Base-by-base conservation (phyloP, 2,113 vertebrate genomes). In the Nansenia antarctica region DNA sequence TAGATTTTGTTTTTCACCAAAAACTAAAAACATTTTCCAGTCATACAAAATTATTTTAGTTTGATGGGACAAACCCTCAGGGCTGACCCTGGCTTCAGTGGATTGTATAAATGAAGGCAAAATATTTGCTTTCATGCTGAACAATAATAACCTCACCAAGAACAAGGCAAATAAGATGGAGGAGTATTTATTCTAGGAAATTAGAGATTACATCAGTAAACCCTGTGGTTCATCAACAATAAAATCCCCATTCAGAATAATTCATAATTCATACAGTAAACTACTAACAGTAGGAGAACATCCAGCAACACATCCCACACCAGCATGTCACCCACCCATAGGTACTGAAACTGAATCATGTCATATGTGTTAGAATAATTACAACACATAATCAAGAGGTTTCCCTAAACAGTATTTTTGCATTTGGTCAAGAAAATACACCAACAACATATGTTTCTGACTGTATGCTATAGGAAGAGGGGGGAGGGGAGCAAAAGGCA, bases 401-500 rank as follows among this genome's bases (percentile, higher is more conserved):
- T 49, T 49, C 45, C 20, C 45, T 7, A n/a, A 49, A 49, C 20
- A 49, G 3, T n/a, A 49, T 49, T 14, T 49, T n/a, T n/a, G 6
- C 18, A 1, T 49, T 20, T 5, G 20, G 45, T 11, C 18, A n/a
- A 14, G 20, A 3, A n/a, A 49, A 49, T 49, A n/a, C 6, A n/a
- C 45, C n/a, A 20, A 20, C 15, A 49, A 15, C 27, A 58, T 30
- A 27, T 55, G 53, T 55, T 27, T 14, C 26, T 58, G 24, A 58
- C 55, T 34, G n/a, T 22, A 35, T 20, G 18, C 58, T 24, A 24
- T 22, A 60, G 30, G 20, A 32, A 14, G 31, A 32, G 32, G 9
- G 1, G 8, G 27, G 58, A 27, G 9, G 58, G 58, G 12, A 35
- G 75, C 59, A 79, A 75, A 87, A 81, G 72, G 81, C 85, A 74